phyloP scores from a whole-genome alignment of 30 jellyfish, hydroid and myxozoan species.

The Rhopilema esculentum region DNA sequence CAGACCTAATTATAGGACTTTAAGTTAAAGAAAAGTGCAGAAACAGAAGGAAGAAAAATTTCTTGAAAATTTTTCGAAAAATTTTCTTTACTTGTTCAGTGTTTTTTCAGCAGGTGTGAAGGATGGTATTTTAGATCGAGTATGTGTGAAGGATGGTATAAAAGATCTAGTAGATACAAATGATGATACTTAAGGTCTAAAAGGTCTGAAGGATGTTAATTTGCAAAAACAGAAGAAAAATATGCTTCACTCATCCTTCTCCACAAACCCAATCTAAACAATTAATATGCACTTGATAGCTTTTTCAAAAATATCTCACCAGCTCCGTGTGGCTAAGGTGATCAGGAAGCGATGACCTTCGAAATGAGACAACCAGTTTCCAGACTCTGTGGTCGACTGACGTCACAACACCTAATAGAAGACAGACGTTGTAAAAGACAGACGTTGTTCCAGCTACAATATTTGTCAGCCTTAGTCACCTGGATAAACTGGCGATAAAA shows the following conservation, averaged over 20 bases:
- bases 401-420: conserved; percentile 48
- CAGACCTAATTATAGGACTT: too few relatives aligned
- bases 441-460: background rate
- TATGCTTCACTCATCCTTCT: background rate
- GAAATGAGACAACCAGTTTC: conserved; percentile 43
- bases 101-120: too few relatives aligned
- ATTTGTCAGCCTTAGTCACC: too few relatives aligned
- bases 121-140: too few relatives aligned
- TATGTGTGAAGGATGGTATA: too few relatives aligned
- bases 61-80: too few relatives aligned
- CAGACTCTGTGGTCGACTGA: conserved; percentile 9
- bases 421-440: background rate
- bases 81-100: too few relatives aligned
- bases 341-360: conserved; percentile 56
- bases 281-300: background rate
- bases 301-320: conserved; percentile 27
- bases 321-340: conserved; percentile 52
- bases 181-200: too few relatives aligned
- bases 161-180: too few relatives aligned
- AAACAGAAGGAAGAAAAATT: too few relatives aligned
- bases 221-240: background rate
- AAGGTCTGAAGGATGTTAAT: background rate
- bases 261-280: background rate
- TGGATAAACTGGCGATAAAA: background rate
- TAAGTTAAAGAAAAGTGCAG: too few relatives aligned